Percentiles rank a stretch among this genome's conserved stretches.
Evolutionary conservation across 2,888 invertebrate species (phyloP).

Genomic region (Hyposoter didymator): DNA sequence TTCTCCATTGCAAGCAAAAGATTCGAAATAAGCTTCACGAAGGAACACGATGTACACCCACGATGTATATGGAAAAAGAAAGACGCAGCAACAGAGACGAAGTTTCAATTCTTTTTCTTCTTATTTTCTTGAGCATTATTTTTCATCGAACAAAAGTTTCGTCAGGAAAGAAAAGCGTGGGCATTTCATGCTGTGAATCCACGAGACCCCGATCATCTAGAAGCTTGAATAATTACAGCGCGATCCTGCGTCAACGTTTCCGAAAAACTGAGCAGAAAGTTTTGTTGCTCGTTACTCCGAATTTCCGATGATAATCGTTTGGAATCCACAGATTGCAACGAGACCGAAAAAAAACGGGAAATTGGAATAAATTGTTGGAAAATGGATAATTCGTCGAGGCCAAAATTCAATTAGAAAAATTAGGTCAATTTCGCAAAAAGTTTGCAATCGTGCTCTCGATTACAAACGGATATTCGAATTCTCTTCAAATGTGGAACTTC

Average conservation of each 20-base stretch:
- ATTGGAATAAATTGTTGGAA: not conserved
- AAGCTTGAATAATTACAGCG: constrained; percentile 25
- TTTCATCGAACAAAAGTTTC: constrained; percentile 12
- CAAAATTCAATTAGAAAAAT: not conserved
- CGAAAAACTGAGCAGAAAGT: not conserved
- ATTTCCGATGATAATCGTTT: not conserved
- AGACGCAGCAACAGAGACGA: constrained; percentile 38
- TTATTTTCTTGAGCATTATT: constrained; percentile 26
- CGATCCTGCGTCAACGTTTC: not conserved
- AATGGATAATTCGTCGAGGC: not conserved
- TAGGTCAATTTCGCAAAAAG: not conserved
- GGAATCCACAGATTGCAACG: not conserved
- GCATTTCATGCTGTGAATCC: constrained; percentile 12
- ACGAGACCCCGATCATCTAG: constrained; percentile 29
- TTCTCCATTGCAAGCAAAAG: constrained; percentile 36
- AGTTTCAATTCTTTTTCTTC: constrained; percentile 7
- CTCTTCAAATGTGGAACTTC: constrained; percentile 10
- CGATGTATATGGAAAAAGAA: constrained; percentile 43
- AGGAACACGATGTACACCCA: constrained; percentile 62
- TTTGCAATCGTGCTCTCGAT: constrained; percentile 22
- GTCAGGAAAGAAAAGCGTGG: constrained; percentile 38
- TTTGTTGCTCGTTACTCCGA: not conserved
- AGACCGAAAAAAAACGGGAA: not conserved
- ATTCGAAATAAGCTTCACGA: constrained; percentile 43
- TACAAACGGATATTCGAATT: constrained; percentile 39